Base-by-base conservation (phyloP, 2,888 invertebrate species). In the Galerucella pusilla region DNA sequence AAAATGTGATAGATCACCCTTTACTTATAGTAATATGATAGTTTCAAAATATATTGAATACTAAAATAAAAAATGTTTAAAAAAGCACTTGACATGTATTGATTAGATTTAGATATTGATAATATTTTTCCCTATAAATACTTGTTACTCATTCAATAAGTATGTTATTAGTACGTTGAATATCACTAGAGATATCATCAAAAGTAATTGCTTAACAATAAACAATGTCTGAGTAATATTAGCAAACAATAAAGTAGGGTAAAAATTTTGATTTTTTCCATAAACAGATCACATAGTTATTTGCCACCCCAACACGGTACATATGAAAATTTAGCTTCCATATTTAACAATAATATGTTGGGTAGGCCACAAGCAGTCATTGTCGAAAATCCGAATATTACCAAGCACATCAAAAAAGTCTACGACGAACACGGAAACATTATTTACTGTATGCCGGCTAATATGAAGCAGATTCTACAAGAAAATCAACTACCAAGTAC, bases 291-390 rank as follows among this genome's bases (percentile, higher is more conserved):
- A 9, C 87, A 87, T 45, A 87, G 87, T 80, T 88, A 86, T 80
- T 80, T 88, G 71, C 87, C 87, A 5, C 84, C 86, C 10, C 82
- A 82, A 28, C 94, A 94, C 83, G 93, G 93, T 2, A 75, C 77
- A 6, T 94, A 93, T 81, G 93, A 93, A 83, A 93, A 94, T 84
- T 87, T 94, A 9, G 91, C 92, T 16, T 92, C 93, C 64, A 88
- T 91, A 63, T 84, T 92, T 80, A 89, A 91, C 79, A 83, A 84
- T 71, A 86, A 85, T 75, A 82, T 86, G 80, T 75, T 86, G 57
- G 85, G 85, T 0, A 83, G 86, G 14, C 85, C 87, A 0, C 87
- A 87, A 75, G 87, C 87, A 20, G 85, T 88, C 10, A 90, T 91
- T n/a, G 90, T 91, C 3, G 89, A 91, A 77, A 90, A 91, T 79